phyloP scores from a whole-genome alignment of 2,113 vertebrate species.

The Tragelaphus buxtoni region DNA sequence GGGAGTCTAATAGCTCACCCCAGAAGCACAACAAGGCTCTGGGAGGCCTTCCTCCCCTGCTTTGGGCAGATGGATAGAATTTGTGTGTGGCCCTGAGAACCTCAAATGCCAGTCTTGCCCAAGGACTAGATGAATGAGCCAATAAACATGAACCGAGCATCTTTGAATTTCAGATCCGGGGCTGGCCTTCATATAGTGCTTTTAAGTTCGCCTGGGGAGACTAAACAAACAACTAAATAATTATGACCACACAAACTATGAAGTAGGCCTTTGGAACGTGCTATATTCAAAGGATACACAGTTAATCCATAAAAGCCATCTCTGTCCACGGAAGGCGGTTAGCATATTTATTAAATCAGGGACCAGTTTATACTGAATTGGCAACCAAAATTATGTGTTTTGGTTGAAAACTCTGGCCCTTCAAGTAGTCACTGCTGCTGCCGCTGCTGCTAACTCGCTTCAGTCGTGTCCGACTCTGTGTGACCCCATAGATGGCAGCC shows the following conservation, averaged over 20 bases:
- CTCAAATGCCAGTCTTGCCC: neutral
- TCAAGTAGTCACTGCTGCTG: neutral
- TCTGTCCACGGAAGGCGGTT: neutral
- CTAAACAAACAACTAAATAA: neutral
- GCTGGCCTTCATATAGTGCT: neutral
- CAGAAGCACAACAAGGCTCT: neutral
- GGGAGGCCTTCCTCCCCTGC: neutral
- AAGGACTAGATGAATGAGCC: neutral
- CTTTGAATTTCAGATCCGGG: neutral
- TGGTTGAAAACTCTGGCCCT: neutral
- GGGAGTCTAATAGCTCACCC: neutral
- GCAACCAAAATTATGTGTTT: neutral
- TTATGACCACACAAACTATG: neutral
- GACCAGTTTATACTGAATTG: neutral
- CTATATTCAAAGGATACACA: neutral
- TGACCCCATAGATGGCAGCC: rapidly evolving
- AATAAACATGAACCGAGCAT: neutral
- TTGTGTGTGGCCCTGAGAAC: neutral
- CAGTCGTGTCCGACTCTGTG: too few relatives aligned
- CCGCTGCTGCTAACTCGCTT: too few relatives aligned
- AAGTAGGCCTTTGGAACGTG: neutral
- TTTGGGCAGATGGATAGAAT: neutral
- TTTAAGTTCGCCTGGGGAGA: neutral
- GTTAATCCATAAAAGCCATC: neutral
- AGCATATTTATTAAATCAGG: neutral